Base-by-base conservation (phyloP, 1,140 invertebrate genomes). In the Tetragonula clypearis region DNA sequence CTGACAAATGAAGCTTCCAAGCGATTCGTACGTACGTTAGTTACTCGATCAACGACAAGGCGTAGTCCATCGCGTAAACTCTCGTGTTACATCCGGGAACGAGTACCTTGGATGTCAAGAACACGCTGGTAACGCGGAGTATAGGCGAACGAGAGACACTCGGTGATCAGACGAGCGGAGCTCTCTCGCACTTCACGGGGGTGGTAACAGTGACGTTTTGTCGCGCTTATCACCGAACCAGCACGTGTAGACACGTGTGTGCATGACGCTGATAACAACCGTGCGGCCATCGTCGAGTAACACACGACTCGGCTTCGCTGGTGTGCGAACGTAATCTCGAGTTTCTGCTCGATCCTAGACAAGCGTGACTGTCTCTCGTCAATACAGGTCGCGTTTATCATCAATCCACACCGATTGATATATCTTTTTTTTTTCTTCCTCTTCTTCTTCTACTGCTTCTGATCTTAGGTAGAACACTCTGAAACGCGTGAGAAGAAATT, bases 251-350 rank as follows among this genome's bases (percentile, higher is more conserved):
- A 87, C 86, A 88, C 62, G 82, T 81, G 87, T 88, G 86, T 88
- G 87, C 86, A 85, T 82, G 78, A 88, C 82, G 86, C 87, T 80
- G 87, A 88, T 88, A 88, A 88, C 68, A 53, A 72, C 66, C 68
- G 53, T 49, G 58, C 71, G 79, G n/a, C 23, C 55, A 72, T 55
- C 62, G 71, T 85, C 79, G 35, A 69, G 60, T 21, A 62, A 80
- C 86, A 86, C 62, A 75, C 56, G 30, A 41, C 49, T 69, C 2
- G 72, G 75, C 58, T 30, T 79, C 53, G 60, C 53, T 15, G 55
- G 55, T 56, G 49, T 41, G 69, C 35, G 69, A 79, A 69, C 74
- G 58, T 84, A 87, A 88, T 88, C 86, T 75, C 75, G 53, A 55
- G 74, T 77, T 35, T 53, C 71, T 73, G 65, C 17, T 58, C 78